Evolutionary conservation across 2,888 invertebrate genomes (phyloP), one percentile per base, ranked within the genome.

Genomic region (Caenorhabditis afra): DNA sequence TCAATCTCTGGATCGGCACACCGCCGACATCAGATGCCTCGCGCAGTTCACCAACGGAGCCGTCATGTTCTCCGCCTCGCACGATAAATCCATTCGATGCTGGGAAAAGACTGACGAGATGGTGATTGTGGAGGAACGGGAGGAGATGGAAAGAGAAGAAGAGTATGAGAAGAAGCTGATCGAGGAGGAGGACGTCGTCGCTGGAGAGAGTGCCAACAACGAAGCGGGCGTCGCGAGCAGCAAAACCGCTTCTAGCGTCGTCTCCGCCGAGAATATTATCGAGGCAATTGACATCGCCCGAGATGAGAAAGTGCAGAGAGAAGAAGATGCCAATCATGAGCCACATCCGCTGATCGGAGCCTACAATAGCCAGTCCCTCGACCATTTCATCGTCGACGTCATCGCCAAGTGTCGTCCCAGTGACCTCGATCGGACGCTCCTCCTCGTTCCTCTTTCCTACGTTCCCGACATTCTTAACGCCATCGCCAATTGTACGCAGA

Each of bases 81-180:
- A 94, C 0, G 98, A 99, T 92, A 93, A 94, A 84, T 95, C 96
- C 18, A 91, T 98, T 74, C 93, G 98, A 0, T 91, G 97, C 73
- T 96, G 94, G 93, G 93, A 95, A 91, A 94, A 94, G 88, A 94
- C 95, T 0, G 94, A 94, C 44, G 96, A 98, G 91, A 94, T 95
- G 2, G 92, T 99, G 53, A 95, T 98, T n/a, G 92, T 98, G 12
- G 94, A 96, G 88, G 99, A 99, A 90, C 94, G 94, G 76, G 94
- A 94, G 86, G 97, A 99, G 90, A 90, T 91, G 87, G 92, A 89
- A 67, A 78, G 82, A 67, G 83, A 82, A 58, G 59, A 73, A 47
- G 84, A 84, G 81, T 91, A 90, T 86, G 92, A 92, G 74, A 93
- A 93, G 82, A 92, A 92, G 85, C 81, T 91, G 22, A 89, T 88